These are phyloP conservation scores for Graphium colonna DNA, from an alignment of 2,888 invertebrate species.

Conservation along the genomic window DNA sequence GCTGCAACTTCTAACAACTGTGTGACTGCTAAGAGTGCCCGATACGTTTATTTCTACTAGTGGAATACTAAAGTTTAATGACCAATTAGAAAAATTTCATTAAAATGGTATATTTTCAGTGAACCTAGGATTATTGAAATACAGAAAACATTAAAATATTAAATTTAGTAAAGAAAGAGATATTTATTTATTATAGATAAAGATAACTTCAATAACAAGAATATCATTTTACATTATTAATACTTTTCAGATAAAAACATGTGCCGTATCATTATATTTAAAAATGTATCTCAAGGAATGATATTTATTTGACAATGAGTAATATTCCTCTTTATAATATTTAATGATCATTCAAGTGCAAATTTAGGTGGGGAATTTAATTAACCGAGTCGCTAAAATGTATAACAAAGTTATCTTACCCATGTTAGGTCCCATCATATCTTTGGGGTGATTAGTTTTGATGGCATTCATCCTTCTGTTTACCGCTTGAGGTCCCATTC, in stretches of 20 bases:
- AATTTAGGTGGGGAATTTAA: too few species aligned
- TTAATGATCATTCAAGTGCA: too few species aligned
- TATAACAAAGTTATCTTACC: conserved; percentile 76
- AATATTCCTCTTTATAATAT: too few species aligned
- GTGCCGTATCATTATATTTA: too few species aligned
- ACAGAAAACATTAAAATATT: too few species aligned
- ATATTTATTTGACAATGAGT: too few species aligned
- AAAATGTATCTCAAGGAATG: too few species aligned
- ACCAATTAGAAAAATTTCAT: conserved; percentile 3
- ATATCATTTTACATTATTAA: too few species aligned
- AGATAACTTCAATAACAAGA: too few species aligned
- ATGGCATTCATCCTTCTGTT: conserved; percentile 92
- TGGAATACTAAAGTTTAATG: conserved; percentile 12
- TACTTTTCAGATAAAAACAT: conserved; percentile 1
- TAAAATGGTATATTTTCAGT: background rate
- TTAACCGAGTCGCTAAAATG: too few species aligned
- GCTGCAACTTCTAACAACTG: conserved; percentile 11
- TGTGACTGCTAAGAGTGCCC: conserved; percentile 11
- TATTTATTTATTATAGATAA: too few species aligned
- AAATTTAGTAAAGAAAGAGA: too few species aligned
- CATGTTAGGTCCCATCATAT: conserved; percentile 88
- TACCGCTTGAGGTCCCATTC: conserved; percentile 79
- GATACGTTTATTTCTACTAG: conserved; percentile 7
- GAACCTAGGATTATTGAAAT: background rate
- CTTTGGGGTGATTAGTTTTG: conserved; percentile 92